Evolutionary conservation across 2,888 invertebrate species (phyloP).

Genomic region (Lasioglossum vierecki): DNA sequence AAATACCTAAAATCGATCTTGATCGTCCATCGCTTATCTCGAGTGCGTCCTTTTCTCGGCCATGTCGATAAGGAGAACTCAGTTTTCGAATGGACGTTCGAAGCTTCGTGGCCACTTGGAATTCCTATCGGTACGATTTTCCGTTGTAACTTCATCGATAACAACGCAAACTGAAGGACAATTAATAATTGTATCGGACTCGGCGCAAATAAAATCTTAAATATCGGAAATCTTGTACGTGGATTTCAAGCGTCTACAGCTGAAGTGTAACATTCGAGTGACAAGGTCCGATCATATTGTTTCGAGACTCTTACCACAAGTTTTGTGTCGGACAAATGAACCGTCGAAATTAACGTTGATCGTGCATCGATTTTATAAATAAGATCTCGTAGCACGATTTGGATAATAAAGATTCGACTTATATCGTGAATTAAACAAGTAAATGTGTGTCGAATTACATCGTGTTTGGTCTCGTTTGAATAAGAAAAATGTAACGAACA

Average conservation of each 20-base stretch:
- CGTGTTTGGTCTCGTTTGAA: no score
- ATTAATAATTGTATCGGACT: not conserved
- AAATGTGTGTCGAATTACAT: no score
- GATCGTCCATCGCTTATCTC: conserved; percentile 43
- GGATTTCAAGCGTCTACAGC: not conserved
- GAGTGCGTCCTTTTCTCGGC: conserved; percentile 48
- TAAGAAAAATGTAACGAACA: no score
- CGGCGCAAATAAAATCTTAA: not conserved
- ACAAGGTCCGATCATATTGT: not conserved
- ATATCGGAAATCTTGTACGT: not conserved
- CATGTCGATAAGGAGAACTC: conserved; percentile 30
- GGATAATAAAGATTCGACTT: not conserved
- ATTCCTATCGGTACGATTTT: not conserved
- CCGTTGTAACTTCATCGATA: not conserved
- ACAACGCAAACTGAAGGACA: not conserved
- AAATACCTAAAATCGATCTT: conserved; percentile 53
- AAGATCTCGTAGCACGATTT: no score
- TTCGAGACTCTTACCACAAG: not conserved
- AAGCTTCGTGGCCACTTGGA: not conserved
- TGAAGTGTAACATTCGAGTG: not conserved
- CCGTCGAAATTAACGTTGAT: not conserved
- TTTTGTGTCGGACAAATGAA: not conserved
- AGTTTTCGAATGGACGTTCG: conserved; percentile 13
- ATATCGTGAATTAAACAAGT: not conserved
- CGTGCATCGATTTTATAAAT: not conserved